Conservation (phyloP, 2,113 vertebrate genomes). For the Neogobius melanostomus region DNA sequence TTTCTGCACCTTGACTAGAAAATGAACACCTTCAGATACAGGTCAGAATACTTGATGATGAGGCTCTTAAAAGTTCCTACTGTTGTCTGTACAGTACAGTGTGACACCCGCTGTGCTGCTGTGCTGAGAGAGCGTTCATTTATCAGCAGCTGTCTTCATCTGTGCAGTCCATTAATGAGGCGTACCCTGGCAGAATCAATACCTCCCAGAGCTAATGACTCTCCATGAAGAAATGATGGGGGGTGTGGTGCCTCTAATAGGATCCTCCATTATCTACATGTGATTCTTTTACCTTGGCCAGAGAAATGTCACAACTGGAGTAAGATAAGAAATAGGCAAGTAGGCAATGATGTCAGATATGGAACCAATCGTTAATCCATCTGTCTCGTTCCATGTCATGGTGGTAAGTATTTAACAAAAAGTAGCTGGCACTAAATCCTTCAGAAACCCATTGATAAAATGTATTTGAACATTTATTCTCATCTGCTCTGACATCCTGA, state of each 20-base stretch:
- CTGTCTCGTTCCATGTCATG: too few relatives aligned
- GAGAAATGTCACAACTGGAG: neutral
- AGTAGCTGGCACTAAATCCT: too few relatives aligned
- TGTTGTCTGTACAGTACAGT: conserved; percentile 6
- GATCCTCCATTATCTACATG: conserved; percentile 52
- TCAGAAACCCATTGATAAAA: too few relatives aligned
- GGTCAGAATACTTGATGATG: conserved; percentile 2
- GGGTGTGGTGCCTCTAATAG: conserved; percentile 44
- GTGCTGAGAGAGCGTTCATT: conserved; percentile 42
- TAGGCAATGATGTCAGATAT: neutral
- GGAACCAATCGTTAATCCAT: too few relatives aligned
- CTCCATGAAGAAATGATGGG: conserved; percentile 48
- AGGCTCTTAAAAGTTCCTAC: neutral
- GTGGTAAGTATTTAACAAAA: too few relatives aligned
- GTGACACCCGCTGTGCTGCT: conserved; percentile 36
- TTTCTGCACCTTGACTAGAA: neutral
- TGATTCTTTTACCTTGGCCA: conserved; percentile 19
- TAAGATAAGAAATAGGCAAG: conserved; percentile 31
- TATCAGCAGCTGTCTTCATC: conserved; percentile 47
- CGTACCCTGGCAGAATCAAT: conserved; percentile 54
- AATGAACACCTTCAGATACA: neutral
- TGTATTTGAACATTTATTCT: too few relatives aligned
- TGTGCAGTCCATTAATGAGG: conserved; percentile 60
- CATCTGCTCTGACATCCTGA: too few relatives aligned
- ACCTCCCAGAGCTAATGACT: conserved; percentile 55